Percentiles rank a stretch among this genome's conserved stretches.
These are phyloP conservation scores for Ooceraea biroi DNA, from an alignment of 1,140 invertebrate genomes.

Conservation along the genomic window DNA sequence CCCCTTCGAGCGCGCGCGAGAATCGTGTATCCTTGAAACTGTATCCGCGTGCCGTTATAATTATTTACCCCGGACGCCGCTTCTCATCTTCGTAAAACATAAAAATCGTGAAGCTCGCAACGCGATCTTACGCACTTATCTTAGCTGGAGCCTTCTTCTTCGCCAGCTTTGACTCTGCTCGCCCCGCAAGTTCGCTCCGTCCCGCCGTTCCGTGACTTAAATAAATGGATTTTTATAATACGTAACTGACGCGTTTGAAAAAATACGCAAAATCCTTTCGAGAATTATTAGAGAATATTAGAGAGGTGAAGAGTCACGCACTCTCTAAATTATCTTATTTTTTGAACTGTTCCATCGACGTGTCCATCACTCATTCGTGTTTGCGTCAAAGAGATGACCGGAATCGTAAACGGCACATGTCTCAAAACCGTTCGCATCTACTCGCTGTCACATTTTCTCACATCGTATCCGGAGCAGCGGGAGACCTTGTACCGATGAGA, in stretches of 20 bases:
- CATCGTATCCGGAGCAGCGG: slow-evolving; percentile 22
- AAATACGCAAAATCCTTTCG: too few relatives aligned
- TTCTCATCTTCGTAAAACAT: not conserved
- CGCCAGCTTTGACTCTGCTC: not conserved
- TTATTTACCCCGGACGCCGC: slow-evolving; percentile 30
- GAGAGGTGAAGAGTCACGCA: too few relatives aligned
- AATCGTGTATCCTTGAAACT: slow-evolving; percentile 41
- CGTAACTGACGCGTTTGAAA: too few relatives aligned
- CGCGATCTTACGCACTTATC: slow-evolving; percentile 1
- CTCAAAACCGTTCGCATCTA: not conserved
- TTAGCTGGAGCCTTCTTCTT: not conserved
- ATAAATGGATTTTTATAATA: not conserved
- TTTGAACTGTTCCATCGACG: not conserved
- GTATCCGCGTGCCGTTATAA: slow-evolving; percentile 28
- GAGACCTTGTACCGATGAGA: slow-evolving; percentile 10
- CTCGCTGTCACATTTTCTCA: slow-evolving; percentile 30
- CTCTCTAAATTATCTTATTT: not conserved
- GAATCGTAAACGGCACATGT: not conserved
- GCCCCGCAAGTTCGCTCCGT: not conserved
- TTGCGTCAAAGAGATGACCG: not conserved
- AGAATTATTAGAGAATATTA: too few relatives aligned
- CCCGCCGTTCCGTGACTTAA: not conserved
- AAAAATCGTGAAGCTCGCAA: slow-evolving; percentile 22
- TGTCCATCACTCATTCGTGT: not conserved
- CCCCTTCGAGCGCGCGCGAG: slow-evolving; percentile 16